Evolutionary conservation across 2,797 vertebrate species (phyloP), one percentile per base, ranked within the genome.

Genomic region (Danio kyathit): DNA sequence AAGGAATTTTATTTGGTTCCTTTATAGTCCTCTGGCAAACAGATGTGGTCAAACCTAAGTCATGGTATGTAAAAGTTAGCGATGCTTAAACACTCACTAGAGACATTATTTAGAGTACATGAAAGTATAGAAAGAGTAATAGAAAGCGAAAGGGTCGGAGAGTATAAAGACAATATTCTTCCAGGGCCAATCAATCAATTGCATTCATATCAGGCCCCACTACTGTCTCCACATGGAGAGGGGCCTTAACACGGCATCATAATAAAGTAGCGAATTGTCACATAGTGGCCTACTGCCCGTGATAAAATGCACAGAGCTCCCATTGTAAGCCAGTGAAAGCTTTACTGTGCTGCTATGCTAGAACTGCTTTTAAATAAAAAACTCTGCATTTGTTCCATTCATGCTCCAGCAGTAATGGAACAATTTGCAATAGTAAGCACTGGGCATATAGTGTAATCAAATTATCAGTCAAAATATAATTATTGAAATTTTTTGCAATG

Each of bases 261-360:
- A 84, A 87, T 86, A 85, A 77, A 83, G 81, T 80, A 82, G 76
- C 17, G 63, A 84, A 83, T 85, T 87, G 82, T 87, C 77, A 83
- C 80, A 87, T 65, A 71, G 63, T 82, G 82, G 46, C 77, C 81
- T 77, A 66, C 80, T 76, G 82, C 79, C 71, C 21, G 52, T 46
- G 74, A 79, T 69, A 51, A 79, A 69, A 48, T 83, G 79, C 80
- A 87, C 86, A 88, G 80, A 70, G 49, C 64, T 49, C 5, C 69
- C 76, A 77, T 88, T 88, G 82, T 88, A 63, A 16, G 7, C 2
- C 52, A 19, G 48, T 85, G 80, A 87, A 86, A 76, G 71, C 16
- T 38, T 40, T 61, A 82, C 71, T 86, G 81, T 86, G 77, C 59
- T 38, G n/a, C 56, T 76, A 16, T 63, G 54, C 67, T 19, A 71